Conservation (phyloP, 2,888 invertebrate species). For the Erannis defoliaria region DNA sequence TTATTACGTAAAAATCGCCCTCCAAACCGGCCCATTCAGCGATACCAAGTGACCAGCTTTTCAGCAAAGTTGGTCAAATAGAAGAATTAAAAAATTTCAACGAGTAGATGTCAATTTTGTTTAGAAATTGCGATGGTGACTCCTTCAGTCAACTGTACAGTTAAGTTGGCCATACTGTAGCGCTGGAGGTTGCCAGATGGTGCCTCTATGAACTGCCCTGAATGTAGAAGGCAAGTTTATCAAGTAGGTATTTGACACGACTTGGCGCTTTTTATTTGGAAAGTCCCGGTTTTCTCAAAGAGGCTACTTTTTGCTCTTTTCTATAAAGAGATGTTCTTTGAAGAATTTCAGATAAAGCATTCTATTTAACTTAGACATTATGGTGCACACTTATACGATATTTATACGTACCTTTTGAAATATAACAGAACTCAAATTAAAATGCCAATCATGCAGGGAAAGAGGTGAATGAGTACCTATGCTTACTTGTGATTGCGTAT, state of each 20-base stretch:
- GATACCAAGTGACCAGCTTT: constrained; percentile 1
- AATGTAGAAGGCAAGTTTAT: constrained; percentile 41
- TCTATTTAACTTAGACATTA: background rate
- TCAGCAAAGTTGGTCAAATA: background rate
- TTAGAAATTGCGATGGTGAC: background rate
- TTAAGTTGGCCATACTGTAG: background rate
- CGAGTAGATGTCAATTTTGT: background rate
- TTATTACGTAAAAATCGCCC: constrained; percentile 30
- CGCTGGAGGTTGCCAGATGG: constrained; percentile 35
- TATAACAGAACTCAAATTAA: too few relatives aligned
- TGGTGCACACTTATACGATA: too few relatives aligned
- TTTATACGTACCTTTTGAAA: too few relatives aligned
- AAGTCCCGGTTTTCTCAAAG: constrained; percentile 15
- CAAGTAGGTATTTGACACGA: constrained; percentile 47
- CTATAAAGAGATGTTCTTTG: constrained; percentile 1
- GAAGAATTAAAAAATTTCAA: background rate
- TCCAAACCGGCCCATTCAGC: constrained; percentile 27
- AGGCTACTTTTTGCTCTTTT: background rate
- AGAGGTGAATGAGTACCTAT: too few relatives aligned
- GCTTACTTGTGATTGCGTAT: too few relatives aligned
- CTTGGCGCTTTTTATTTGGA: constrained; percentile 30
- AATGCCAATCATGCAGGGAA: background rate
- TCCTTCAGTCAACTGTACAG: background rate
- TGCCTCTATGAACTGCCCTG: constrained; percentile 41
- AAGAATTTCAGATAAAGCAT: background rate